These are phyloP conservation scores for Nemurella pictetii DNA, from an alignment of 2,888 invertebrate genomes.

Conservation along the genomic window DNA sequence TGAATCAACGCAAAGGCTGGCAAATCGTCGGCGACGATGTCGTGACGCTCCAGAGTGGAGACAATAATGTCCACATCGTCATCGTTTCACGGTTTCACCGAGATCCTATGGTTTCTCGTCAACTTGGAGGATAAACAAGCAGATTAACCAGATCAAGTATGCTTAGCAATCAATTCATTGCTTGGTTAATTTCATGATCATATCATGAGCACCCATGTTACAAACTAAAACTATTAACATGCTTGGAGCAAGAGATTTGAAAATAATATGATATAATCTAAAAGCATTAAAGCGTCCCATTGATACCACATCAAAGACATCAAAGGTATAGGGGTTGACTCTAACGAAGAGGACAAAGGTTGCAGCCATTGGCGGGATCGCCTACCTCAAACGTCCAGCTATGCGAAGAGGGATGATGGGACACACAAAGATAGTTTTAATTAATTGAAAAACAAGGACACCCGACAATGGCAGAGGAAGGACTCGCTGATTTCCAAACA, in stretches of 20 bases:
- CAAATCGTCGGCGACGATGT: not conserved
- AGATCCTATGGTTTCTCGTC: not conserved
- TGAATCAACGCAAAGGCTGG: not conserved
- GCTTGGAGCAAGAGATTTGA: not conserved
- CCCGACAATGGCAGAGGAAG: not conserved
- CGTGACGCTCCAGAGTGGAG: not conserved
- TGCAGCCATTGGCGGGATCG: no score
- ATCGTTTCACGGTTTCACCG: not conserved
- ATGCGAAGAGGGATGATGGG: not conserved
- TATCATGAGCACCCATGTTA: not conserved
- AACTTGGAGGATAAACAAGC: not conserved
- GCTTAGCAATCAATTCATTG: not conserved
- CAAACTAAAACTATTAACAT: not conserved
- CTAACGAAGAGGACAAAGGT: not conserved
- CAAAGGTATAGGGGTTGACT: not conserved
- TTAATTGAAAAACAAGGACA: not conserved
- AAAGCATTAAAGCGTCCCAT: not conserved
- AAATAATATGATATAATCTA: not conserved
- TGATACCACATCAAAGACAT: not conserved
- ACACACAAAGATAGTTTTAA: not conserved
- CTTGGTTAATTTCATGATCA: not conserved
- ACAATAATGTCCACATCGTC: not conserved
- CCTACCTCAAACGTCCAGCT: not conserved
- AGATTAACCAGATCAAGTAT: not conserved
- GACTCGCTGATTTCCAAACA: not conserved